Evolutionary conservation across 2,113 vertebrate genomes (phyloP).

Genomic region (Halcyon senegalensis): DNA sequence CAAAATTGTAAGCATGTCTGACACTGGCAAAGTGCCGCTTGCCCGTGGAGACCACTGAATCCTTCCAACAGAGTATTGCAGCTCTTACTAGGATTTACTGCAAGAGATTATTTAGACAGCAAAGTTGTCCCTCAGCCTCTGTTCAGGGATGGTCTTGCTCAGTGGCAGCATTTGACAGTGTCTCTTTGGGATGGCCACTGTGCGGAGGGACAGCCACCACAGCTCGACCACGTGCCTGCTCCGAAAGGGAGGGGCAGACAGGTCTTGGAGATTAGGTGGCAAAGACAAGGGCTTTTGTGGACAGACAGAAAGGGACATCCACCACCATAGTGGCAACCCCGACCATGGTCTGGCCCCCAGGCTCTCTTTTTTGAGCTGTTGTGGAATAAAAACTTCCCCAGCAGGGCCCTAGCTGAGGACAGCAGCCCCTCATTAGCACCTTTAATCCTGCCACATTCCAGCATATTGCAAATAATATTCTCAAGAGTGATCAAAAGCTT

Average conservation of each 20-base stretch:
- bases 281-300: background rate
- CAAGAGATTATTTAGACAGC: background rate
- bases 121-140: background rate
- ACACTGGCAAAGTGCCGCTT: background rate
- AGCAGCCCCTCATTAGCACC: background rate
- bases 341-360: background rate
- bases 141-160: background rate
- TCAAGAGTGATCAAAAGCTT: background rate
- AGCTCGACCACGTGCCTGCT: background rate
- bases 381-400: background rate
- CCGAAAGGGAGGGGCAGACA: background rate
- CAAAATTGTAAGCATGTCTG: background rate
- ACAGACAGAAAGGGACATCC: background rate
- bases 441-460: background rate
- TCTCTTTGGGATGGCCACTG: rapidly evolving
- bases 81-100: background rate
- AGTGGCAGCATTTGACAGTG: background rate
- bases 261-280: background rate
- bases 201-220: background rate
- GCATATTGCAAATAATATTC: background rate
- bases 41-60: background rate
- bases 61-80: background rate
- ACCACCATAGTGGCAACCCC: background rate
- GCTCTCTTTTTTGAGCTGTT: background rate
- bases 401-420: background rate